Conservation (phyloP, 2,888 invertebrate species). For the Lissonota sp. region DNA sequence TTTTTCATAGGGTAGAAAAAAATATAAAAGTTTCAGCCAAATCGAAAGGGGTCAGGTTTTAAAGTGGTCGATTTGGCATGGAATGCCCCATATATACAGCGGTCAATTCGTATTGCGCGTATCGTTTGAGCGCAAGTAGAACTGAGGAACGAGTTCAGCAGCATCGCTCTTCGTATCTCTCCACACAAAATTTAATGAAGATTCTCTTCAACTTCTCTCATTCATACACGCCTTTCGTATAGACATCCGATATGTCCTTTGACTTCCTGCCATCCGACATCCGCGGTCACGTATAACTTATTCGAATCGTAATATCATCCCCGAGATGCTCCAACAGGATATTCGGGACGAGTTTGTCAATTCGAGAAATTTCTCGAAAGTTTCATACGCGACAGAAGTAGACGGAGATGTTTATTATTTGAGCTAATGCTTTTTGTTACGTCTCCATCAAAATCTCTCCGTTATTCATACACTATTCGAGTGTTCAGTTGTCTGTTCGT, state of each 20-base stretch:
- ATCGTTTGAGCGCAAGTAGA: slow-evolving; percentile 10
- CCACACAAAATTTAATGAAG: neutral
- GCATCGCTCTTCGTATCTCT: neutral
- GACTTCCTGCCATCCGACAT: neutral
- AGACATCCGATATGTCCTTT: no score
- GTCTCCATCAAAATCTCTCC: neutral
- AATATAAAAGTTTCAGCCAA: no score
- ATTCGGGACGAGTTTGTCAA: slow-evolving; percentile 20
- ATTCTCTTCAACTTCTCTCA: slow-evolving; percentile 4
- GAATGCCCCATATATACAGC: no score
- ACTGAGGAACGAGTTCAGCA: neutral
- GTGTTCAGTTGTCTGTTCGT: slow-evolving; percentile 28
- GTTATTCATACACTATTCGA: slow-evolving; percentile 1
- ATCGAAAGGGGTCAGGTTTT: no score
- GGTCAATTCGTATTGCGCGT: slow-evolving; percentile 15
- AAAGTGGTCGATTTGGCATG: no score
- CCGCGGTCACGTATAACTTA: neutral
- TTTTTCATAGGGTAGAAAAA: no score
- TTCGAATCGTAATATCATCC: slow-evolving; percentile 15
- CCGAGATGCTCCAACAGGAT: neutral
- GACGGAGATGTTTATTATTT: slow-evolving; percentile 35
- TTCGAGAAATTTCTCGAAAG: slow-evolving; percentile 37
- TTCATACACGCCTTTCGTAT: no score
- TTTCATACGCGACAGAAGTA: slow-evolving; percentile 17
- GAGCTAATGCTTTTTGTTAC: neutral